A percentile compares a stretch with the other conserved stretches of the same genome.
Evolutionary conservation across 2,888 invertebrate species (phyloP).

Genomic region (Chrysopilus asiliformis): DNA sequence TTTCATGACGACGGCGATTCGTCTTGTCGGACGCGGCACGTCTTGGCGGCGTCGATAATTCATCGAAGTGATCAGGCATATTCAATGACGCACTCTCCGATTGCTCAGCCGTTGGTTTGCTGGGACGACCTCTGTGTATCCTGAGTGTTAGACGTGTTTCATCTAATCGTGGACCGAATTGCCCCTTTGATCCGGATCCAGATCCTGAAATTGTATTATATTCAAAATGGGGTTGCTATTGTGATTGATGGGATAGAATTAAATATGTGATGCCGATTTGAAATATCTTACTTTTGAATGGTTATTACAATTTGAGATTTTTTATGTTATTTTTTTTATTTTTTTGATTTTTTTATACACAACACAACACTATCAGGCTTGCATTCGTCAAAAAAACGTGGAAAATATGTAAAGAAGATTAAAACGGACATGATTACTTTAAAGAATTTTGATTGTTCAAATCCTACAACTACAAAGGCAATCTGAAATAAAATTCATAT

Average conservation of each 20-base stretch:
- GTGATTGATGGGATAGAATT: too few relatives aligned
- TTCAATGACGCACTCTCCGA: constrained; percentile 53
- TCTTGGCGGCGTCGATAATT: constrained; percentile 42
- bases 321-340: too few relatives aligned
- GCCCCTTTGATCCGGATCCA: constrained; percentile 52
- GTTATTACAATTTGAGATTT: too few relatives aligned
- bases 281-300: too few relatives aligned
- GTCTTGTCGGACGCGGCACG: constrained; percentile 41
- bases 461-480: too few relatives aligned
- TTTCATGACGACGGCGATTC: constrained; percentile 50
- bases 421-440: too few relatives aligned
- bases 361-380: constrained; percentile 10
- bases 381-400: constrained; percentile 7
- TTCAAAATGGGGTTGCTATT: too few relatives aligned
- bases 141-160: constrained; percentile 77
- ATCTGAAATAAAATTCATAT: too few relatives aligned
- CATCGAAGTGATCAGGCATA: constrained; percentile 46
- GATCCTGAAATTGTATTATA: too few relatives aligned
- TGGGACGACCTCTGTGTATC: constrained; percentile 67
- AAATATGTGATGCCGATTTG: too few relatives aligned
- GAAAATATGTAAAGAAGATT: not conserved
- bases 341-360: too few relatives aligned
- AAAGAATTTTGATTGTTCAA: too few relatives aligned
- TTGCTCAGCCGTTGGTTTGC: constrained; percentile 45
- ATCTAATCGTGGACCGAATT: constrained; percentile 59